A percentile compares a stretch with the other conserved stretches of the same genome.
Conservation (phyloP, 2,113 vertebrate species). For the Urocynchramus pylzowi region DNA sequence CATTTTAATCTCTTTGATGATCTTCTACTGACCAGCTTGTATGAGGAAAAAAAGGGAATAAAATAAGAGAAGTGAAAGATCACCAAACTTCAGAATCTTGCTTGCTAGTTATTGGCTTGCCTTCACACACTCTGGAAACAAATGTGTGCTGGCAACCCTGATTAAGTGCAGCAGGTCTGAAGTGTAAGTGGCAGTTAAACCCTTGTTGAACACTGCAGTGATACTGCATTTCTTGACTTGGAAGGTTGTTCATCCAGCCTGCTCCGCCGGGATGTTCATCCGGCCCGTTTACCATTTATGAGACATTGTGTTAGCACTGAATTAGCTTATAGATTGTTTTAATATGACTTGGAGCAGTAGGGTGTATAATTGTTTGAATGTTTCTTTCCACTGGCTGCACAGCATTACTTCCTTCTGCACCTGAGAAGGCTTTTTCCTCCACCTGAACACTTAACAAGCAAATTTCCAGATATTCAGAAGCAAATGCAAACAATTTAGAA, state of each 20-base stretch:
- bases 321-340: constrained; percentile 69
- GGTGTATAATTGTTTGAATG: constrained; percentile 65
- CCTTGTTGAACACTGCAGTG: constrained; percentile 31
- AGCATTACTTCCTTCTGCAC: constrained; percentile 54
- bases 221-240: constrained; percentile 5
- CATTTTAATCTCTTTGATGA: not conserved
- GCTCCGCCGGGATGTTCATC: constrained; percentile 44
- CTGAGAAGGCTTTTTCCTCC: constrained; percentile 62
- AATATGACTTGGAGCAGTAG: constrained; percentile 66
- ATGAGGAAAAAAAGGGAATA: not conserved
- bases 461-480: constrained; percentile 61
- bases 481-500: constrained; percentile 62
- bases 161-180: constrained; percentile 2
- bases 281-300: constrained; percentile 50
- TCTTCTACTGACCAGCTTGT: not conserved
- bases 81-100: not conserved
- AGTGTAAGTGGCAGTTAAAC: constrained; percentile 39
- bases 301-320: constrained; percentile 53
- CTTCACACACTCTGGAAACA: not conserved
- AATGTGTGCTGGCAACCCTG: not conserved
- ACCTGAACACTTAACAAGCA: constrained; percentile 62
- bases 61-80: not conserved
- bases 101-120: not conserved
- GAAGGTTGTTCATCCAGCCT: constrained; percentile 26
- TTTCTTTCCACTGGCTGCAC: constrained; percentile 59